Evolutionary conservation across 2,888 invertebrate species (phyloP), one percentile per base, ranked within the genome.

Genomic region (Drosophila longiperda): DNA sequence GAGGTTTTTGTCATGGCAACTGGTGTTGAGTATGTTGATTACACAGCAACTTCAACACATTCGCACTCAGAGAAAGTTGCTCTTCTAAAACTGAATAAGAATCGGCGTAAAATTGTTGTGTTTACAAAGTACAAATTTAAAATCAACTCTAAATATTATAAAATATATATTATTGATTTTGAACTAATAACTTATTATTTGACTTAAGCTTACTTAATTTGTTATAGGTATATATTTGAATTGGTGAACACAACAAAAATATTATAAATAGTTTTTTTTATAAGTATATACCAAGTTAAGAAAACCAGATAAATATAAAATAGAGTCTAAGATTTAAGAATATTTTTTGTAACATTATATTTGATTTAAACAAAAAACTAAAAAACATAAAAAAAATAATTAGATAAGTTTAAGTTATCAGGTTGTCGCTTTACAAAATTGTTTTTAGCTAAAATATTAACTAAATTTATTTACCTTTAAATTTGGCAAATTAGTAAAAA

Each of bases 1-100:
- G 82, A 75, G 86, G 76, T 84, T 86, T 67, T 71, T 80, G 75
- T 65, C 66, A 67, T 67, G 64, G 72, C 69, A 78, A 72, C 60
- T 68, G 48, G 32, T 42, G 36, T 57, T 57, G 57, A 57, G 65
- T 69, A 70, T 72, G 70, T 75, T 76, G 74, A 82, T 70, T 80
- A 65, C 69, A 69, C 62, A 70, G 66, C 69, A 69, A 76, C 62
- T 77, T 55, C n/a, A 29, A 29, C 26, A 29, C 38, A 55, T 40
- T 2, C 11, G 26, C 63, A 36, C 66, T 53, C 63, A 82, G 3
- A 36, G 20, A 59, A 45, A 23, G 4, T 15, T 8, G 15, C 2
- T 45, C 15, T 1, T 4, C 23, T 23, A 45, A 45, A 23, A 15
- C 23, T 15, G 4, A 23, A 23, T 4, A 1, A 23, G 4, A 23